Conservation (phyloP, 2,888 invertebrate species). For the Scelioninae gen. 1 region DNA sequence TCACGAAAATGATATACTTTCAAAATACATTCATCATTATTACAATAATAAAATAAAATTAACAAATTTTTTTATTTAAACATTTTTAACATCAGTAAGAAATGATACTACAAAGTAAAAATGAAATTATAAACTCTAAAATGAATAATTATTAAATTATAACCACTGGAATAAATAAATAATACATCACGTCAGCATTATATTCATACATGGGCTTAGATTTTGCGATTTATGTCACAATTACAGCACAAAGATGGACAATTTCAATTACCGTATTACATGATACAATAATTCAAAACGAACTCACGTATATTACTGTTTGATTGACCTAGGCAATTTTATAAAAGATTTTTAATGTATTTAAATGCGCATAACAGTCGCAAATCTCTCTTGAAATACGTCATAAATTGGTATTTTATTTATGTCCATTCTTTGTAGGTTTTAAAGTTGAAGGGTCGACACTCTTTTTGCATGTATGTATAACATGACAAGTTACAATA, state of each 20-base stretch:
- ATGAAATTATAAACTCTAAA: slow-evolving; percentile 24
- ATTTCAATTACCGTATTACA: too few relatives aligned
- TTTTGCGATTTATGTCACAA: slow-evolving; percentile 15
- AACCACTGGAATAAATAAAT: slow-evolving; percentile 41
- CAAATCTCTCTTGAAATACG: slow-evolving; percentile 21
- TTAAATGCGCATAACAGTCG: slow-evolving; percentile 27
- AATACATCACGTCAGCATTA: too few relatives aligned
- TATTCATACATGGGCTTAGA: slow-evolving; percentile 31
- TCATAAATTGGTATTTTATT: neutral
- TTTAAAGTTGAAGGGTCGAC: slow-evolving; percentile 5
- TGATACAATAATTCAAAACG: too few relatives aligned
- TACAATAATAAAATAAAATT: slow-evolving; percentile 11
- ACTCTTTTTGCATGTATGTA: too few relatives aligned
- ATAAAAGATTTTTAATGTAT: slow-evolving; percentile 3
- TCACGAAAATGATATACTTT: neutral
- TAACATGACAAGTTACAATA: too few relatives aligned
- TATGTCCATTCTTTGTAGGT: slow-evolving; percentile 12
- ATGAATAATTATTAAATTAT: slow-evolving; percentile 6
- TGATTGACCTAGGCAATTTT: neutral
- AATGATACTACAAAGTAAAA: slow-evolving; percentile 15
- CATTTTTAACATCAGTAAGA: neutral
- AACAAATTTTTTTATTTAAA: neutral
- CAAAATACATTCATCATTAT: slow-evolving; percentile 17
- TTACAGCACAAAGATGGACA: slow-evolving; percentile 37
- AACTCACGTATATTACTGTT: too few relatives aligned